Conservation (phyloP, 1,140 invertebrate genomes). For the Conus betulinus region DNA sequence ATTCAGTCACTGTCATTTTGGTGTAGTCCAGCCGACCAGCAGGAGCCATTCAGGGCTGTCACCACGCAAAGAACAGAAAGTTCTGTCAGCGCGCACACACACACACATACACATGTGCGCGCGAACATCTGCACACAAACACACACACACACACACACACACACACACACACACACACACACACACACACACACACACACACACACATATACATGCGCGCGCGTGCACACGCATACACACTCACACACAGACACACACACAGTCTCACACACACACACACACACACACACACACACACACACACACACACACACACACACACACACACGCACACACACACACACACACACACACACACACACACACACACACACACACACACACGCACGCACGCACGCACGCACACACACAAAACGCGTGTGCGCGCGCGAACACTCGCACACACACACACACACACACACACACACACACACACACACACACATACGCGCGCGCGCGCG, state of each 20-base stretch:
- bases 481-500: not conserved
- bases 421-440: too few species aligned
- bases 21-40: too few species aligned
- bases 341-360: not conserved
- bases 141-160: not conserved
- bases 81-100: not conserved
- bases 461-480: not conserved
- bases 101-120: not conserved
- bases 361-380: not conserved
- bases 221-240: not conserved
- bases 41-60: too few species aligned
- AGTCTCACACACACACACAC: not conserved
- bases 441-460: not conserved
- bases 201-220: too few species aligned
- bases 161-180: not conserved
- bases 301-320: not conserved
- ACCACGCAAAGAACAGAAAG: too few species aligned
- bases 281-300: not conserved
- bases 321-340: not conserved
- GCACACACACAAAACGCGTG: too few species aligned
- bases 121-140: not conserved
- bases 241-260: not conserved
- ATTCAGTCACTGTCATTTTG: too few species aligned
- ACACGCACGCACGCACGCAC: not conserved
- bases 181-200: not conserved